Conservation (phyloP, 2,888 invertebrate genomes). For the Tuta absoluta region DNA sequence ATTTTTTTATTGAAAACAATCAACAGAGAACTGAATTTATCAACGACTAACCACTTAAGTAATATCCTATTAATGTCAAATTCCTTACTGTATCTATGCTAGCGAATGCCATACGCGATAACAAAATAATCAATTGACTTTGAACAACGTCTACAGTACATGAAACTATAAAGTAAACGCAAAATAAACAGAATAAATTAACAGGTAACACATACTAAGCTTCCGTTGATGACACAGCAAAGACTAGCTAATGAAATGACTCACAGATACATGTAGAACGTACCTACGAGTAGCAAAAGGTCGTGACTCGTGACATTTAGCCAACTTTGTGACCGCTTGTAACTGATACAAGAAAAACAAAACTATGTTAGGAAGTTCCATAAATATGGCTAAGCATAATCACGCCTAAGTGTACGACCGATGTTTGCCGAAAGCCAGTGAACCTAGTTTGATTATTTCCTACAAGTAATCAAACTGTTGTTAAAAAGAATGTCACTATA, state of each 20-base stretch:
- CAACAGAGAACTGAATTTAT: slow-evolving; percentile 44
- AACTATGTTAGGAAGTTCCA: neutral
- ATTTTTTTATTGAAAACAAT: slow-evolving; percentile 65
- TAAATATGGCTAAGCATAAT: neutral
- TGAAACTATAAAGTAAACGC: neutral
- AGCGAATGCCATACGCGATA: neutral
- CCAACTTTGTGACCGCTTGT: neutral
- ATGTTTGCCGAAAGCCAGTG: neutral
- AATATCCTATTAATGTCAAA: neutral
- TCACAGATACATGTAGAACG: neutral
- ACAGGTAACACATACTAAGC: slow-evolving; percentile 35
- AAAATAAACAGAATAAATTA: slow-evolving; percentile 7
- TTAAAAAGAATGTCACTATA: slow-evolving; percentile 36
- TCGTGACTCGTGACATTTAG: slow-evolving; percentile 12
- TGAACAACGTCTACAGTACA: neutral
- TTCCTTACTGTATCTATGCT: neutral
- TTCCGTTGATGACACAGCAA: slow-evolving; percentile 30
- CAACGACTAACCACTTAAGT: slow-evolving; percentile 11
- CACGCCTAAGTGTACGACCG: neutral
- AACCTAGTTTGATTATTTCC: neutral
- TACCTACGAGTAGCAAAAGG: neutral
- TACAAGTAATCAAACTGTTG: neutral
- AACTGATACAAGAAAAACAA: slow-evolving; percentile 7
- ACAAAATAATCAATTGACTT: neutral
- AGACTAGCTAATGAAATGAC: neutral